Base-by-base conservation (phyloP, 2,113 vertebrate genomes). In the Xiphias gladius region DNA sequence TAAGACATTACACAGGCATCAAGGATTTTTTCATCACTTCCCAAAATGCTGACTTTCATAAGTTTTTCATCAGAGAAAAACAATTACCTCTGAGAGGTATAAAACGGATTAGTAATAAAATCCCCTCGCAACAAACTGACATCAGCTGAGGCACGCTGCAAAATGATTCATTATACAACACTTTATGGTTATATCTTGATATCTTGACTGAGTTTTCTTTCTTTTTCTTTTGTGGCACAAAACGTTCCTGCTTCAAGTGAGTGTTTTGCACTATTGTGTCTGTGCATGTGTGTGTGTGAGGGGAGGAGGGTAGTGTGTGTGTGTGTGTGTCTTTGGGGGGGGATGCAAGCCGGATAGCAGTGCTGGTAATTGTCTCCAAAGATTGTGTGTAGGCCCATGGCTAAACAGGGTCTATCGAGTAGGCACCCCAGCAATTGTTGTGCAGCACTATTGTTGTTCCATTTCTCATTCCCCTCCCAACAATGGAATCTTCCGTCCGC, bases 381-480 rank as follows among this genome's bases (percentile, higher is more conserved):
- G 41, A 76, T 32, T 85, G 70, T 84, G 79, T 87, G 79, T 37
- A 30, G 76, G 84, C 84, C 65, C 14, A 5, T 87, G 58, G 87
- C 86, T 88, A 86, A 87, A 87, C 85, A 73, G 52, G 70, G 78
- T 83, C 82, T 76, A 85, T 86, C 48, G 73, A 54, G 69, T 69
- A 84, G 80, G 19, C 57, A 13, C 64, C 50, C 30, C 9, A 4
- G 30, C n/a, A 2, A 89, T 81, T 89, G 86, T 87, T 79, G 68
- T 55, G 80, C 75, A 35, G 69, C 37, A 1, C 79, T 32, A 82
- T 92, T 91, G 86, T 93, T 82, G 82, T 61, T 83, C 80, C 79
- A 72, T 85, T 79, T 85, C 78, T 89, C 81, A 90, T 88, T 90
- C 65, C 71, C 30, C 22, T 28, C 82, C 58, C 73, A 77, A 87